Percentiles rank a stretch among this genome's conserved stretches.
phyloP scores from a whole-genome alignment of 2,797 vertebrate genomes.

The Poeciliopsis presidionis region DNA sequence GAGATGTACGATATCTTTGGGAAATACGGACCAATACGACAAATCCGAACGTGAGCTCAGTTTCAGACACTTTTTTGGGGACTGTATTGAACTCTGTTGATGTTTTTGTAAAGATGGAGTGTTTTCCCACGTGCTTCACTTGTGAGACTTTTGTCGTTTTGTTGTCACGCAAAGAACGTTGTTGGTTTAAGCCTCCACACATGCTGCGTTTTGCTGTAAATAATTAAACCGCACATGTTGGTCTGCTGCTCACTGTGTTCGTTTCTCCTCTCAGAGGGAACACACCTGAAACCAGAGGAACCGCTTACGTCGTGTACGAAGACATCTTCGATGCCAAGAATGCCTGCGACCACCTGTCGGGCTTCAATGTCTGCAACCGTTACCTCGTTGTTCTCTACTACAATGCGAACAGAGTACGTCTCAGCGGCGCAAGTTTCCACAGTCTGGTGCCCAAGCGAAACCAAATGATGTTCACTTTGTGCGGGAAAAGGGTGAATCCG shows the following conservation, averaged over 20 bases:
- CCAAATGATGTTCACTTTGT: background rate
- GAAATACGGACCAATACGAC: slow-evolving; percentile 96
- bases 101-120: background rate
- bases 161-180: background rate
- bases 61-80: background rate
- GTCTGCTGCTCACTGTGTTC: background rate
- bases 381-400: slow-evolving; percentile 98
- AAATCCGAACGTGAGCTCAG: slow-evolving; percentile 95
- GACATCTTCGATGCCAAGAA: slow-evolving; percentile 99
- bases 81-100: background rate
- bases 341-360: slow-evolving; percentile 95
- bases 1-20: slow-evolving; percentile 99
- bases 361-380: slow-evolving; percentile 99
- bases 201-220: background rate
- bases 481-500: background rate
- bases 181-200: background rate
- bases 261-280: slow-evolving; percentile 84
- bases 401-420: slow-evolving; percentile 94
- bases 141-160: background rate
- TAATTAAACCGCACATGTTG: background rate
- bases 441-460: background rate
- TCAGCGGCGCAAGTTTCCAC: background rate
- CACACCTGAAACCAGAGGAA: slow-evolving; percentile 95
- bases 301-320: slow-evolving; percentile 97
- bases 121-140: background rate